phyloP scores from a whole-genome alignment of 2,113 vertebrate genomes.

The Cynocephalus volans region DNA sequence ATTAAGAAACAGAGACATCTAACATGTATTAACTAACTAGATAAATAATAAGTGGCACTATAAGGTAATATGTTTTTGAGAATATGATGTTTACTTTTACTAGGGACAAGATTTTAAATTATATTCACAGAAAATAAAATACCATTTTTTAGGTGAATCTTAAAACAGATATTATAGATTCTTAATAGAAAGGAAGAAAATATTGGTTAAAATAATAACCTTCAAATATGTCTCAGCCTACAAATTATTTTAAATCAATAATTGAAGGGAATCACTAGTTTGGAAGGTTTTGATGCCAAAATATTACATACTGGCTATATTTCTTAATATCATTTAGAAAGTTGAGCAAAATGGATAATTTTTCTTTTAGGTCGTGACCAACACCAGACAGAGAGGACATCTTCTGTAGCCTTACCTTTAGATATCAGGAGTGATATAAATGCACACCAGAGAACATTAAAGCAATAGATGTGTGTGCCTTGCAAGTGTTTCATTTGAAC shows the following conservation, averaged over 20 bases:
- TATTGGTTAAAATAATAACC: background rate
- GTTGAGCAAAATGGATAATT: background rate
- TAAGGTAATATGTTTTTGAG: background rate
- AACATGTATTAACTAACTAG: background rate
- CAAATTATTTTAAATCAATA: constrained; percentile 28
- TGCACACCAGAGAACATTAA: background rate
- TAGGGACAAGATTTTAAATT: constrained; percentile 30
- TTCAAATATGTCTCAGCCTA: background rate
- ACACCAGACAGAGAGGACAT: background rate
- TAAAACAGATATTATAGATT: background rate
- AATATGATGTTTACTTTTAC: constrained; percentile 41
- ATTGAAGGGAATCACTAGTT: background rate
- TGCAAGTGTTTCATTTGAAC: background rate
- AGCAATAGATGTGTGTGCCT: background rate
- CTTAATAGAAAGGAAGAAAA: background rate
- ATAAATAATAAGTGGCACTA: background rate
- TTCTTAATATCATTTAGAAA: constrained; percentile 53
- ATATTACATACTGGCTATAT: background rate
- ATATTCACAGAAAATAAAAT: background rate
- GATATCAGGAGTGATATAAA: background rate
- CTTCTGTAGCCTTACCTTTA: background rate
- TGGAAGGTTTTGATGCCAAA: background rate
- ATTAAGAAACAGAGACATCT: background rate
- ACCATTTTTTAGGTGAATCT: background rate
- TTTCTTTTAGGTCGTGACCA: background rate